A percentile compares a stretch with the other conserved stretches of the same genome.
Evolutionary conservation across 2,888 invertebrate species (phyloP).

Genomic region (Campoplex capitator): DNA sequence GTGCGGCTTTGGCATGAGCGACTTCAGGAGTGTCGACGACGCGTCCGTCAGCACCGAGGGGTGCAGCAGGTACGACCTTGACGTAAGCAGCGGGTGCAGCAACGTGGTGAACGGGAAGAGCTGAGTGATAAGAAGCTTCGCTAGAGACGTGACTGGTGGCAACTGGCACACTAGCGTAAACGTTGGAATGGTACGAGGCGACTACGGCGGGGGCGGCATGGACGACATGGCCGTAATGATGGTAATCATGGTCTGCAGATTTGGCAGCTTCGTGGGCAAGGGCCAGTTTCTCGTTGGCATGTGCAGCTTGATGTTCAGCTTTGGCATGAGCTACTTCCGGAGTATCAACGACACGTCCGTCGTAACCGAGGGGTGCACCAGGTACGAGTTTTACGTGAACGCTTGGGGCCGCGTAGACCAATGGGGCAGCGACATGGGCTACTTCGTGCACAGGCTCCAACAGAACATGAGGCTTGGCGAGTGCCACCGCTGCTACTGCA

Average conservation of each 20-base stretch:
- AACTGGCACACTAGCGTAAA: conserved; percentile 41
- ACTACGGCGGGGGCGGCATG: conserved; percentile 40
- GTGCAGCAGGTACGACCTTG: conserved; percentile 68
- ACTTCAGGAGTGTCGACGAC: conserved; percentile 77
- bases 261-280: conserved; percentile 63
- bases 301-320: conserved; percentile 76
- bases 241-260: conserved; percentile 45
- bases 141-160: conserved; percentile 18
- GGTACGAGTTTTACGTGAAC: conserved; percentile 53
- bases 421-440: conserved; percentile 41
- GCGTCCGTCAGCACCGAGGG: conserved; percentile 74
- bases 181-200: conserved; percentile 39
- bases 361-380: conserved; percentile 70
- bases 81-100: conserved; percentile 62
- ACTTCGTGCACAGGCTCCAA: conserved; percentile 35
- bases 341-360: conserved; percentile 75
- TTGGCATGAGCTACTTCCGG: conserved; percentile 76
- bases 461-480: conserved; percentile 58
- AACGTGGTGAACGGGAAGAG: conserved; percentile 56
- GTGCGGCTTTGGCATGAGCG: conserved; percentile 74
- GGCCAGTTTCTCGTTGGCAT: conserved; percentile 71
- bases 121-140: conserved; percentile 54
- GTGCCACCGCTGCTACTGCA: conserved; percentile 70
- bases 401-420: conserved; percentile 46
- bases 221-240: conserved; percentile 38